phyloP scores from a whole-genome alignment of 1,140 invertebrate genomes.

The Phymastichus coffea region DNA sequence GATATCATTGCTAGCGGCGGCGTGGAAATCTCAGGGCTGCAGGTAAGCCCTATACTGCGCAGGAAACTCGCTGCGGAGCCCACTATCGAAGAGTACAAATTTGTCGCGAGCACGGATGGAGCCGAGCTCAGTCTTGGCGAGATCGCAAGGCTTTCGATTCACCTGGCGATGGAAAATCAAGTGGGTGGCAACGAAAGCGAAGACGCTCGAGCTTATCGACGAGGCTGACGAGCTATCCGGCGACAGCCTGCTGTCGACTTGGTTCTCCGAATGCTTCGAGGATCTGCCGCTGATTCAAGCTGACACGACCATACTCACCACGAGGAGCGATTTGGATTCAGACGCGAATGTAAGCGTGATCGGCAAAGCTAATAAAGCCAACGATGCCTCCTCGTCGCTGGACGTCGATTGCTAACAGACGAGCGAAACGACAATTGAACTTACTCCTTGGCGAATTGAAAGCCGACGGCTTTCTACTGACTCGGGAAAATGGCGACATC shows the following conservation, averaged over 20 bases:
- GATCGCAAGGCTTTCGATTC: not conserved
- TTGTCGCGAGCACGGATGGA: slow-evolving; percentile 55
- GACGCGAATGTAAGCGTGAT: no score
- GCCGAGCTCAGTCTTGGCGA: not conserved
- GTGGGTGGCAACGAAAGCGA: not conserved
- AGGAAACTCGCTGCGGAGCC: slow-evolving; percentile 64
- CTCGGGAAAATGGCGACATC: not conserved
- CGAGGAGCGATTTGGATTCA: not conserved
- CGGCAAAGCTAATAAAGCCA: slow-evolving; percentile 54
- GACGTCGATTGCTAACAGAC: slow-evolving; percentile 25
- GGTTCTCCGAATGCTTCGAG: not conserved
- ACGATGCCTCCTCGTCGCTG: slow-evolving; percentile 60
- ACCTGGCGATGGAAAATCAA: not conserved
- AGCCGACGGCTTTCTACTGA: not conserved
- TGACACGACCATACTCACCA: not conserved
- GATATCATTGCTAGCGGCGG: slow-evolving; percentile 66
- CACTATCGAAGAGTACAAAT: slow-evolving; percentile 73
- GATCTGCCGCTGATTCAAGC: not conserved
- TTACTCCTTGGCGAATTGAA: not conserved
- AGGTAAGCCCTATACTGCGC: slow-evolving; percentile 76
- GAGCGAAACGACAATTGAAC: not conserved
- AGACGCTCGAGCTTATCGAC: not conserved
- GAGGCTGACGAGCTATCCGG: not conserved
- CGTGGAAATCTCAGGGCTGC: slow-evolving; percentile 80
- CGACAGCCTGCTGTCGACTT: not conserved